Evolutionary conservation across 2,888 invertebrate species (phyloP), one percentile per base, ranked within the genome.

Genomic region (Aphelenchoides bicaudatus): DNA sequence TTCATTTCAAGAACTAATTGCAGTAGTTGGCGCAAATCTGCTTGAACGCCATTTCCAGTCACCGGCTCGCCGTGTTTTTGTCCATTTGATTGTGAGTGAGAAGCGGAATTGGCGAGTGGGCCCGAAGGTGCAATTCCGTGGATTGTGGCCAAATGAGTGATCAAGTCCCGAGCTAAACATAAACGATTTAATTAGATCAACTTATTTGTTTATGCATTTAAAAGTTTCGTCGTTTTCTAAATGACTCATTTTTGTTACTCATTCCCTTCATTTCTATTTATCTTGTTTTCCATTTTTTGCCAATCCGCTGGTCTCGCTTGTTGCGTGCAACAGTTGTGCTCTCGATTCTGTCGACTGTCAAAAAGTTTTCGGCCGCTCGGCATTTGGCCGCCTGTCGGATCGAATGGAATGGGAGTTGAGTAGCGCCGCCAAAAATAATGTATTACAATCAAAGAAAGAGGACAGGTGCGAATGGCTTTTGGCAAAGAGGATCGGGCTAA

Each of bases 141-240:
- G 19, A 63, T 66, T 13, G 59, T 67, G 1, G 65, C 54, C 58
- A 65, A 28, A 31, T 65, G 65, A 27, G 65, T 56, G 10, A 65
- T 49, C 47, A 65, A 50, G 31, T 65, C 65, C 16, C 62, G 62
- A 10, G 65, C 65, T 65, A 23, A 46, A 63, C 63, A 46, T 29
- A 13, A 16, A 27, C 13, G 19, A 56, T 56, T 27, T 48, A 19
- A 34, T 25, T 21, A 38, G 23, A 49, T 8, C n/a, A 1, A 13
- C 19, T 31, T 13, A 10, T 1, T 49, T n/a, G 34, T 3, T 2
- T 49, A 10, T 48, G 23, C 8, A 48, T 48, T 19, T 48, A 31
- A 6, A 8, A 34, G 8, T 10, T 31, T 3, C 49, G 13, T 34
- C n/a, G 3, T 10, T n/a, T 34, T 34, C 34, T 34, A 10, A 34